Evolutionary conservation across 2,888 invertebrate species (phyloP), one percentile per base, ranked within the genome.

Genomic region (Falcaria lacertinaria): DNA sequence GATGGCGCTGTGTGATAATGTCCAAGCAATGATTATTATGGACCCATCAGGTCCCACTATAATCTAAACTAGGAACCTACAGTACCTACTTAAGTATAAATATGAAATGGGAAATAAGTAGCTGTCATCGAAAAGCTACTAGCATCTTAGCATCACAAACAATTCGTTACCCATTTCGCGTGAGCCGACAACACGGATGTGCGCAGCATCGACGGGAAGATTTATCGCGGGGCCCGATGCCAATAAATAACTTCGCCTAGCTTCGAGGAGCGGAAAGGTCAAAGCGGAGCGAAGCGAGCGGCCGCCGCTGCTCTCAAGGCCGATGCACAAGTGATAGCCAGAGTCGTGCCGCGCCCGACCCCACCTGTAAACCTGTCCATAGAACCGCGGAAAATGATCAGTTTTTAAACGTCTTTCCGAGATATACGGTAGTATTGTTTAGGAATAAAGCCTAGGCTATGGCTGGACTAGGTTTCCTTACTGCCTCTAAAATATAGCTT

Each of bases 241-340:
- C 67, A 70, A 76, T 86, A 85, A 85, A 86, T 84, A 82, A 78
- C 70, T 43, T 59, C 45, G 57, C 61, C 60, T 63, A 64, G 65
- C 57, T 42, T 37, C 45, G 73, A 71, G 69, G 72, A 74, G 69
- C 74, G 72, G 69, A 83, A 83, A 84, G 69, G 73, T 70, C 72
- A 69, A 60, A 58, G 64, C 52, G 64, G 28, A 28, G 28, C 60
- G 37, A 56, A 61, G 63, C 63, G 65, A 67, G 66, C 64, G 69
- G 73, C 60, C 61, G 54, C 55, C 54, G 43, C 57, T 57, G 52
- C 37, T 70, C 72, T 76, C 83, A 84, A 82, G 83, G 82, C 79
- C 81, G 81, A 81, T 80, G 67, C 75, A 68, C 71, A 75, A 70
- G 67, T 71, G 79, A 81, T 81, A 81, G 59, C 54, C 46, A 62